Conservation (phyloP, 2,888 invertebrate genomes). For the Orthosia gracilis region DNA sequence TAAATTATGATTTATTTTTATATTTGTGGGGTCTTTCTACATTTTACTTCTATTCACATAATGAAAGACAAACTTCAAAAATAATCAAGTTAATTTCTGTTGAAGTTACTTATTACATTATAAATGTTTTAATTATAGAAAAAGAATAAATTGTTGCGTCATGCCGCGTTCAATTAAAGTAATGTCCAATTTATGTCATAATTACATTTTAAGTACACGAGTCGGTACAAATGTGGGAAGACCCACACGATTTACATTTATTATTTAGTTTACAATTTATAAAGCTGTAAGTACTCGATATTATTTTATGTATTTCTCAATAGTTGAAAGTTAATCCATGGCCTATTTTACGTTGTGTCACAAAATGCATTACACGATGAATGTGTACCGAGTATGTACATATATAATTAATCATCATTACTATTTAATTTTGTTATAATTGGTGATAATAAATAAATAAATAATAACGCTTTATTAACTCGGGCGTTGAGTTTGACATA, state of each 20-base stretch:
- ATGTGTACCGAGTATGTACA: conserved; percentile 36
- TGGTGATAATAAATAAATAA: too few relatives aligned
- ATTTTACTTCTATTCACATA: conserved; percentile 25
- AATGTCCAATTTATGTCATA: conserved; percentile 35
- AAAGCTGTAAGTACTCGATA: conserved; percentile 42
- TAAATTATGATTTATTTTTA: conserved; percentile 49
- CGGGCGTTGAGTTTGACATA: conserved; percentile 38
- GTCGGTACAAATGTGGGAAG: conserved; percentile 35
- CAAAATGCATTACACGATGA: conserved; percentile 6
- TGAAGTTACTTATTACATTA: conserved; percentile 9
- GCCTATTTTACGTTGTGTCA: conserved; percentile 40
- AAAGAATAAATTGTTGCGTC: conserved; percentile 15
- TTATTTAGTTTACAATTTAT: conserved; percentile 35
- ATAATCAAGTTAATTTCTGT: conserved; percentile 19
- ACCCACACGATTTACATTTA: conserved; percentile 38
- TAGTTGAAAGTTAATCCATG: conserved; percentile 28
- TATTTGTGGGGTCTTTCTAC: conserved; percentile 46
- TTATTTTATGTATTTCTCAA: conserved; percentile 40
- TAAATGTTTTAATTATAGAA: conserved; percentile 12
- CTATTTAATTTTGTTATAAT: too few relatives aligned
- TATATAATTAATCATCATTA: too few relatives aligned
- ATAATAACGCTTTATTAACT: conserved; percentile 36
- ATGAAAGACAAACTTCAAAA: conserved; percentile 24
- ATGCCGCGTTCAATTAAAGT: conserved; percentile 30
- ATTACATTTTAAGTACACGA: conserved; percentile 37